Percentiles rank a stretch among this genome's conserved stretches.
phyloP scores from a whole-genome alignment of 2,888 invertebrate species.

The Xestia c-nigrum region DNA sequence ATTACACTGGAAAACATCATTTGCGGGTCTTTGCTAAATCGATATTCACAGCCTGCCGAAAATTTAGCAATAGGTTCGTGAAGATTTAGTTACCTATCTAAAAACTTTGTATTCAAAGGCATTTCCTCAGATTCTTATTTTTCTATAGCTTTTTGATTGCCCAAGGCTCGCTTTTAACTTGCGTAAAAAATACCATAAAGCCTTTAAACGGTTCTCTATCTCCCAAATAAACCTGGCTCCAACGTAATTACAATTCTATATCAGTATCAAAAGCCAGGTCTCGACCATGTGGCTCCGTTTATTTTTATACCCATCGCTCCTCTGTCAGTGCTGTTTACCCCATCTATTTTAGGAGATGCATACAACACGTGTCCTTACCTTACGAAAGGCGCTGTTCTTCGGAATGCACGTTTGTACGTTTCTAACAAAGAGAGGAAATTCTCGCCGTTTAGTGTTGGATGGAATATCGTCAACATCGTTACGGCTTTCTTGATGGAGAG shows the following conservation, averaged over 20 bases:
- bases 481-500: conserved; percentile 11
- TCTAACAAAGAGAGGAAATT: conserved; percentile 58
- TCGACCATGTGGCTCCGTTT: conserved; percentile 64
- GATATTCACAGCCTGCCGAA: too few relatives aligned
- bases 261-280: conserved; percentile 58
- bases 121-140: not conserved
- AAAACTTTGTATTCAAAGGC: not conserved
- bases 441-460: conserved; percentile 17
- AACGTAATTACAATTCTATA: conserved; percentile 45
- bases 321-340: conserved; percentile 63
- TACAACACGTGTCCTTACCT: conserved; percentile 62
- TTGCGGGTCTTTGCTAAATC: too few relatives aligned
- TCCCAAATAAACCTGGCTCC: conserved; percentile 17
- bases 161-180: too few relatives aligned
- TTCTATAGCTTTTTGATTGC: too few relatives aligned
- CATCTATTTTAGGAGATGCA: conserved; percentile 65
- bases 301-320: conserved; percentile 60
- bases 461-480: conserved; percentile 45
- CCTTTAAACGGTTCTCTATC: not conserved
- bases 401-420: conserved; percentile 26
- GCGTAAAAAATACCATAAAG: not conserved
- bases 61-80: too few relatives aligned
- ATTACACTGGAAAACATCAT: too few relatives aligned
- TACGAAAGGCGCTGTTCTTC: conserved; percentile 46
- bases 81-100: not conserved